Evolutionary conservation across 2,888 invertebrate species (phyloP).

Genomic region (Cephus spinipes): DNA sequence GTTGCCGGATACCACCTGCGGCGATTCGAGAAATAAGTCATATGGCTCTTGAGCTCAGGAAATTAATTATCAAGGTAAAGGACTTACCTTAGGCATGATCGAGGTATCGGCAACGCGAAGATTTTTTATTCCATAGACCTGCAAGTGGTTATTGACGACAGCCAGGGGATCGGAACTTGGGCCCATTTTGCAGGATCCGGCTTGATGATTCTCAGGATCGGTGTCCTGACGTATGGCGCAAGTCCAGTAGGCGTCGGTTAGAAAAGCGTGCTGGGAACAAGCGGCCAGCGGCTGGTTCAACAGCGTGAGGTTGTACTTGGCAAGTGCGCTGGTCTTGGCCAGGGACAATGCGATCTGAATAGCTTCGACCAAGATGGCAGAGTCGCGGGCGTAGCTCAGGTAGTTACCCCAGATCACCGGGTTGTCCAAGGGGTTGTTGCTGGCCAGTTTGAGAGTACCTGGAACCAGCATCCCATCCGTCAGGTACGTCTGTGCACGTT

Average conservation of each 20-base stretch:
- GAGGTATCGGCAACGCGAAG: constrained; percentile 72
- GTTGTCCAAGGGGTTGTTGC: constrained; percentile 75
- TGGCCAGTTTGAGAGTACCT: constrained; percentile 68
- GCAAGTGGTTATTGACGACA: constrained; percentile 79
- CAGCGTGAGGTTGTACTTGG: constrained; percentile 52
- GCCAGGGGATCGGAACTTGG: constrained; percentile 77
- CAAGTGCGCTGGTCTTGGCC: constrained; percentile 70
- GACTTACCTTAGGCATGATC: constrained; percentile 71
- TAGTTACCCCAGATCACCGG: constrained; percentile 86
- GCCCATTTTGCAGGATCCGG: constrained; percentile 87
- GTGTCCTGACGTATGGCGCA: constrained; percentile 79
- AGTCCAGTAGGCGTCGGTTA: constrained; percentile 79
- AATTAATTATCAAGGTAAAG: constrained; percentile 51
- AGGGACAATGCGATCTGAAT: constrained; percentile 72
- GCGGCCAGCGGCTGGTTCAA: constrained; percentile 44
- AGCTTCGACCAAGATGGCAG: constrained; percentile 74
- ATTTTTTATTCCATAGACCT: constrained; percentile 74
- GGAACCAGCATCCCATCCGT: background rate
- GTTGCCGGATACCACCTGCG: constrained; percentile 67
- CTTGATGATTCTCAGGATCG: constrained; percentile 86
- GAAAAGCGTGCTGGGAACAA: constrained; percentile 59
- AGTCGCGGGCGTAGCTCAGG: constrained; percentile 75
- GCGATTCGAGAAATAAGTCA: background rate
- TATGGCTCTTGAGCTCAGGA: background rate
- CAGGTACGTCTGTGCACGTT: too few species aligned